Percentiles rank a stretch among this genome's conserved stretches.
phyloP scores from a whole-genome alignment of 2,888 invertebrate genomes.

The Mythimna impura region DNA sequence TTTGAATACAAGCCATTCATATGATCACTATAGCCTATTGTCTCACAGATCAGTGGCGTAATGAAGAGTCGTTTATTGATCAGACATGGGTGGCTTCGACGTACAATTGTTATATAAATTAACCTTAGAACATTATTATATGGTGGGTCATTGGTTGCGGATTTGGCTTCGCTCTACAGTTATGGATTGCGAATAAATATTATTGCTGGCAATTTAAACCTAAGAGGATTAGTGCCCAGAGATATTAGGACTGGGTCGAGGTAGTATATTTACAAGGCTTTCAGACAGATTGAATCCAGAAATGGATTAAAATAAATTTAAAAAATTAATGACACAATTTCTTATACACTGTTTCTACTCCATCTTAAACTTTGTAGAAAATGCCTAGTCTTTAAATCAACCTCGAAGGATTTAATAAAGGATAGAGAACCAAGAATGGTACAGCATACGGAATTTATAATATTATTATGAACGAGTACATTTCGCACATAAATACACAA shows the following conservation, averaged over 20 bases:
- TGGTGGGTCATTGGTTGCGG: constrained; percentile 46
- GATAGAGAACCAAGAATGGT: background rate
- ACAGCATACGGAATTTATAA: too few species aligned
- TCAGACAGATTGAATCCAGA: background rate
- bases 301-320: background rate
- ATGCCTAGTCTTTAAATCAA: background rate
- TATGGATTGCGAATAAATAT: constrained; percentile 46
- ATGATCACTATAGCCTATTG: constrained; percentile 74
- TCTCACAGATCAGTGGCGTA: constrained; percentile 70
- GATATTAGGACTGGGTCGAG: constrained; percentile 22
- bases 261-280: background rate
- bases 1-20: constrained; percentile 67
- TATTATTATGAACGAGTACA: background rate
- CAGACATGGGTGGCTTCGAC: constrained; percentile 65
- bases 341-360: too few species aligned
- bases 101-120: constrained; percentile 64
- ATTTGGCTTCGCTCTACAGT: constrained; percentile 31
- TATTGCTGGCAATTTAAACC: constrained; percentile 32
- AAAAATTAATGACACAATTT: too few species aligned
- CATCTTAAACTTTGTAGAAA: background rate
- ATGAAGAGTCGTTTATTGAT: constrained; percentile 69
- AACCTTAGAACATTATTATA: constrained; percentile 63
- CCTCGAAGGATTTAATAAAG: background rate
- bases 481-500: background rate
- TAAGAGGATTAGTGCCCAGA: constrained; percentile 1